Evolutionary conservation across 2,888 invertebrate genomes (phyloP).

Genomic region (Caenorhabditis auriculariae): DNA sequence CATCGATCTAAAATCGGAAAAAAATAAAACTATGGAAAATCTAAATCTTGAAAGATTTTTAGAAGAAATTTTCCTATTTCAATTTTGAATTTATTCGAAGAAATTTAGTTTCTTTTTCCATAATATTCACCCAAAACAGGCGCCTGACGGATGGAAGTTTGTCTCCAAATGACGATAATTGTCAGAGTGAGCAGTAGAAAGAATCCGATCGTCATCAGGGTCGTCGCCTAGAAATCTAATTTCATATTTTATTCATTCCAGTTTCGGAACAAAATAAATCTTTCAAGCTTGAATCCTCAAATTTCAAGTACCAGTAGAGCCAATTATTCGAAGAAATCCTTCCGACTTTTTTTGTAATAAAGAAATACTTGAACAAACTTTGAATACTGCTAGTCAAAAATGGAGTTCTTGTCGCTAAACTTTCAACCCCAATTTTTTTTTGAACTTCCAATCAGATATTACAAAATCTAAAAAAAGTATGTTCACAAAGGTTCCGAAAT

Average conservation of each 20-base stretch:
- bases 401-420: too few relatives aligned
- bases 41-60: background rate
- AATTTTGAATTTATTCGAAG: background rate
- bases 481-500: too few relatives aligned
- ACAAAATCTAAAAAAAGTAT: too few relatives aligned
- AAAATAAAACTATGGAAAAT: background rate
- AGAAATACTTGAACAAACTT: too few relatives aligned
- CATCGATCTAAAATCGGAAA: background rate
- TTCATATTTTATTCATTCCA: background rate
- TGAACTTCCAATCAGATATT: too few relatives aligned
- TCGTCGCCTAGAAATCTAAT: slow-evolving; percentile 42
- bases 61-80: too few relatives aligned
- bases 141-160: slow-evolving; percentile 22
- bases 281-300: too few relatives aligned
- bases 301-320: too few relatives aligned
- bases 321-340: too few relatives aligned
- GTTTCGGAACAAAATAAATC: background rate
- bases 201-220: slow-evolving; percentile 60
- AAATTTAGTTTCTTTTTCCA: background rate
- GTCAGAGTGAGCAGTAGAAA: slow-evolving; percentile 55
- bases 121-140: slow-evolving; percentile 11
- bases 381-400: too few relatives aligned
- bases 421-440: too few relatives aligned
- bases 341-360: too few relatives aligned
- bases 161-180: slow-evolving; percentile 35